Conservation (phyloP, 2,888 invertebrate species). For the Pandemis cinnamomeana region DNA sequence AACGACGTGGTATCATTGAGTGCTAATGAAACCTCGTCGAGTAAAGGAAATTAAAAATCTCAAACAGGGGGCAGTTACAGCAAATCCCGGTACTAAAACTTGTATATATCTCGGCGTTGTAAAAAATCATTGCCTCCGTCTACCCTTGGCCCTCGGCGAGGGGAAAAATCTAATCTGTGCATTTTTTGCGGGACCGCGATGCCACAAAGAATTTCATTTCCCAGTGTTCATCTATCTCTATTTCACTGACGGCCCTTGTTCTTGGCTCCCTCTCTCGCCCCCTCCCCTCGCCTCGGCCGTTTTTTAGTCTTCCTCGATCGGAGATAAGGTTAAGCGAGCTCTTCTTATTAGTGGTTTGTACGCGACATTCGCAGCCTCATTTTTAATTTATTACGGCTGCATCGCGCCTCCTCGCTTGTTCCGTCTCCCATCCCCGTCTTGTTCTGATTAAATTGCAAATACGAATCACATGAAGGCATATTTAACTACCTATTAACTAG, state of each 20-base stretch:
- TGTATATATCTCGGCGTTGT: slow-evolving; percentile 82
- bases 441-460: slow-evolving; percentile 49
- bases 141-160: slow-evolving; percentile 78
- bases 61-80: slow-evolving; percentile 81
- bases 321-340: slow-evolving; percentile 83
- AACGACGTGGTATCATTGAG: slow-evolving; percentile 43
- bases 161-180: slow-evolving; percentile 85
- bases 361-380: slow-evolving; percentile 68
- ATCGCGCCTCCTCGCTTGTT: slow-evolving; percentile 47
- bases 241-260: slow-evolving; percentile 85
- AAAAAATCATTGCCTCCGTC: slow-evolving; percentile 84
- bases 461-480: slow-evolving; percentile 35
- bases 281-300: slow-evolving; percentile 62
- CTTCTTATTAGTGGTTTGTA: slow-evolving; percentile 80
- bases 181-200: slow-evolving; percentile 85
- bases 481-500: slow-evolving; percentile 21
- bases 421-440: slow-evolving; percentile 39
- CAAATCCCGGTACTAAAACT: slow-evolving; percentile 82
- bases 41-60: slow-evolving; percentile 83
- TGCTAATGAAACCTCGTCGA: slow-evolving; percentile 58
- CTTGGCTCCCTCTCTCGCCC: slow-evolving; percentile 67
- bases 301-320: slow-evolving; percentile 83
- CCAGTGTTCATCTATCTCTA: slow-evolving; percentile 86
- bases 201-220: slow-evolving; percentile 86
- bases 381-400: slow-evolving; percentile 69